Base-by-base conservation (phyloP, 2,888 invertebrate species). In the Oegoconia quadripuncta region DNA sequence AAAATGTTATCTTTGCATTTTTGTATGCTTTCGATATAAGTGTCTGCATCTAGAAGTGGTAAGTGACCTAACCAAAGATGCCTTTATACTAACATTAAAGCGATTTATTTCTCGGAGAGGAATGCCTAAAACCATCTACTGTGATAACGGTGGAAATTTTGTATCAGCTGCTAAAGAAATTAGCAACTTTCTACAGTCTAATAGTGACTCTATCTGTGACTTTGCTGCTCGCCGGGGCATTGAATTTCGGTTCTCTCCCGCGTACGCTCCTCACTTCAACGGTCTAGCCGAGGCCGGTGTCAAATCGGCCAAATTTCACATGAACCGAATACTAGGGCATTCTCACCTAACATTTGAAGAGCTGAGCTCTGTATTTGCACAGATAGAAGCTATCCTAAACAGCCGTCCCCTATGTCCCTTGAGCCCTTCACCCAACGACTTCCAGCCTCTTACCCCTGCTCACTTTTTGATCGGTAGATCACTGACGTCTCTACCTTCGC, bases 111-210 rank as follows among this genome's bases (percentile, higher is more conserved):
- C 45, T 12, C 37, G 41, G 3, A 25, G 43, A 17, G 41, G 39
- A 14, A 43, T 37, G 34, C 43, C 41, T 8, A 20, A 9, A 5
- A 22, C 14, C 1, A 39, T 46, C 2, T 41, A 34, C 31, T 46
- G 39, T 28, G 46, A 46, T 12, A 43, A 41, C 13, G 41, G 42
- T 11, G 13, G 28, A 0, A 41, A 40, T 34, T 46, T 43, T 32
- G 35, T 39, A 3, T 35, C 11, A 15, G 34, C 34, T 9, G 32
- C 20, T 27, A n/a, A 27, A 1, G 46, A 42, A 13, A 17, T 34
- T 1, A 26, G 12, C 15, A 28, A 39, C 9, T 30, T 40, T 16
- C 16, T 40, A 22, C 5, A 30, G 17, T 25, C 41, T n/a, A 32
- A 17, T 13, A 8, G 15, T 25, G 17, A 34, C 11, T 15, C 16